phyloP scores from a whole-genome alignment of 1,140 invertebrate genomes.

The Sitodiplosis mosellana region DNA sequence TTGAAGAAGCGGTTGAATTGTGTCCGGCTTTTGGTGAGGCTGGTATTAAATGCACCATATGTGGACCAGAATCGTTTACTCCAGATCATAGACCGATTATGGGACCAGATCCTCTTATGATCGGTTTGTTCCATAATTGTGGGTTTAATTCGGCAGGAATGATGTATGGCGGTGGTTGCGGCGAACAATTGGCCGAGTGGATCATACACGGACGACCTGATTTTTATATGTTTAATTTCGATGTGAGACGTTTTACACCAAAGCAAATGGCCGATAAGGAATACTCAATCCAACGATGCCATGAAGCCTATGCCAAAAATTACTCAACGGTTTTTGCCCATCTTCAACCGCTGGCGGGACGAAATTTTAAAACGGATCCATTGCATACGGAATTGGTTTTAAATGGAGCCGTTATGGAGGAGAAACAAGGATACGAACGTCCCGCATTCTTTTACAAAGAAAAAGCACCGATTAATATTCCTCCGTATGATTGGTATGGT shows the following conservation, averaged over 20 bases:
- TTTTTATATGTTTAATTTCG: conserved; percentile 69
- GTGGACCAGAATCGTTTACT: conserved; percentile 73
- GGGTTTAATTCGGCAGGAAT: conserved; percentile 81
- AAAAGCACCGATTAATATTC: conserved; percentile 28
- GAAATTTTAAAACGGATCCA: conserved; percentile 48
- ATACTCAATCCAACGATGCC: conserved; percentile 62
- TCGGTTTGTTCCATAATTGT: conserved; percentile 54
- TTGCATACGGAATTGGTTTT: conserved; percentile 35
- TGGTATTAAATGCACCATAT: conserved; percentile 70
- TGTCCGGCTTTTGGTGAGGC: conserved; percentile 49
- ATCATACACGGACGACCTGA: conserved; percentile 60
- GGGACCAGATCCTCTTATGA: conserved; percentile 19
- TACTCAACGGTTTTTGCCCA: conserved; percentile 69
- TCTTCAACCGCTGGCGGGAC: conserved; percentile 62
- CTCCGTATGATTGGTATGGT: conserved; percentile 68
- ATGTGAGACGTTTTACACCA: conserved; percentile 58
- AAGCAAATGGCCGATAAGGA: conserved; percentile 42
- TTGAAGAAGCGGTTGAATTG: conserved; percentile 49
- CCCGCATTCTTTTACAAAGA: conserved; percentile 47
- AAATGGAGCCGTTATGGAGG: conserved; percentile 66
- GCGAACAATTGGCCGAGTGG: conserved; percentile 69
- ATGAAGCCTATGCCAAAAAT: conserved; percentile 75
- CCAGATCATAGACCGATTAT: conserved; percentile 75
- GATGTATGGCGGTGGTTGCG: conserved; percentile 75
- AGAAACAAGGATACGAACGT: conserved; percentile 69